A percentile compares a stretch with the other conserved stretches of the same genome.
phyloP scores from a whole-genome alignment of 2,797 vertebrate genomes.

The Ptychadena robeensis region DNA sequence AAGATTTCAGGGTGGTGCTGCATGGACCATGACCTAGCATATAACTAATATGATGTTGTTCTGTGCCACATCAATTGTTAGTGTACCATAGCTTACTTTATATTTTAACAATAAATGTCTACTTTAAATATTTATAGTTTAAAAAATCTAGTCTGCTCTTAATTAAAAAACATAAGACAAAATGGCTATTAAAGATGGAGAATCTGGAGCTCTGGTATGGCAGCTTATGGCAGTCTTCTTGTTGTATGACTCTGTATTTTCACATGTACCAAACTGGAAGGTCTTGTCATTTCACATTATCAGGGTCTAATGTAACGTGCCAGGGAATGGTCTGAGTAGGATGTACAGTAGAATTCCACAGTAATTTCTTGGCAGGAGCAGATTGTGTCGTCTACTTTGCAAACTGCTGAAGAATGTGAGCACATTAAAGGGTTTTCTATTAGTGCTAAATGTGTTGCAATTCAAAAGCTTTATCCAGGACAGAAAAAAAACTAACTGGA shows the following conservation, averaged over 20 bases:
- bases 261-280: constrained; percentile 10
- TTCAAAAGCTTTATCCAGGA: too few relatives aligned
- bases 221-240: background rate
- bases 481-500: background rate
- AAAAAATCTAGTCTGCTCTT: too few relatives aligned
- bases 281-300: constrained; percentile 51
- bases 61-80: too few relatives aligned
- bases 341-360: constrained; percentile 38
- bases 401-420: background rate
- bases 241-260: constrained; percentile 13
- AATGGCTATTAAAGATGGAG: background rate
- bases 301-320: constrained; percentile 28
- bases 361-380: constrained; percentile 44
- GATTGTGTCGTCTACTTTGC: constrained; percentile 9
- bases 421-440: background rate
- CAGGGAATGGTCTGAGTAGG: constrained; percentile 36
- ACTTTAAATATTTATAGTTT: too few relatives aligned
- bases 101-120: too few relatives aligned
- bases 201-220: too few relatives aligned
- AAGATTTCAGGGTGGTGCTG: too few relatives aligned
- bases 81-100: too few relatives aligned
- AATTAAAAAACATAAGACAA: too few relatives aligned
- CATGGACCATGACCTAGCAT: too few relatives aligned
- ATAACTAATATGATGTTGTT: too few relatives aligned
- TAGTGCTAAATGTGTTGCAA: too few relatives aligned